Evolutionary conservation across 2,113 vertebrate species (phyloP).

Genomic region (Podocnemis expansa): DNA sequence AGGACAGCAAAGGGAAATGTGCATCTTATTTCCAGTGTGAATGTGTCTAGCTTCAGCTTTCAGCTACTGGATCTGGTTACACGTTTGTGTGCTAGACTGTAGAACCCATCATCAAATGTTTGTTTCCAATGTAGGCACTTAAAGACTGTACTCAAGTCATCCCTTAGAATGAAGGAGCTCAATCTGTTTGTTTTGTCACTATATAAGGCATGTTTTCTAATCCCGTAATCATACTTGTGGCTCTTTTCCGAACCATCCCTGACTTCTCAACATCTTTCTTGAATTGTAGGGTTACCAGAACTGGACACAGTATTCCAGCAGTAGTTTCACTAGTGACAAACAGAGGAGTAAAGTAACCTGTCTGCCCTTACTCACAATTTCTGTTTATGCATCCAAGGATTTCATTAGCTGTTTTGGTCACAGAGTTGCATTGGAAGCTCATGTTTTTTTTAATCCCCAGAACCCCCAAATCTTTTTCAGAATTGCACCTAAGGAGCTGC

Average conservation of each 20-base stretch:
- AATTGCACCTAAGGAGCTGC: not conserved
- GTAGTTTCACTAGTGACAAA: not conserved
- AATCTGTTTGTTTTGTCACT: too few species aligned
- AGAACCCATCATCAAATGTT: too few species aligned
- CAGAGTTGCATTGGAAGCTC: not conserved
- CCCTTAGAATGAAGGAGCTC: too few species aligned
- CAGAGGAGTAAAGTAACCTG: not conserved
- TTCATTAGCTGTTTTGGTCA: not conserved
- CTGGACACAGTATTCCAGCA: not conserved
- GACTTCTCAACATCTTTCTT: not conserved
- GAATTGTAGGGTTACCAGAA: not conserved
- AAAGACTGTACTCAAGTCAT: too few species aligned
- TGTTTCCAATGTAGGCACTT: too few species aligned
- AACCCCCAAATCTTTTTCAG: not conserved
- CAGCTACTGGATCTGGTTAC: too few species aligned
- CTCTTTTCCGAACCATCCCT: not conserved
- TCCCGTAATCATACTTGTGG: not conserved
- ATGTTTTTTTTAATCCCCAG: not conserved
- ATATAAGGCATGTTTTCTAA: too few species aligned
- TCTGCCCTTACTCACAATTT: not conserved
- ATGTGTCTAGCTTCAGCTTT: too few species aligned
- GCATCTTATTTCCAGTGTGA: too few species aligned
- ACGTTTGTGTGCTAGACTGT: too few species aligned
- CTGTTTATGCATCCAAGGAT: not conserved
- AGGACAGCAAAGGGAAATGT: not conserved